phyloP scores from a whole-genome alignment of 2,113 vertebrate genomes.

The Grallaria varia region DNA sequence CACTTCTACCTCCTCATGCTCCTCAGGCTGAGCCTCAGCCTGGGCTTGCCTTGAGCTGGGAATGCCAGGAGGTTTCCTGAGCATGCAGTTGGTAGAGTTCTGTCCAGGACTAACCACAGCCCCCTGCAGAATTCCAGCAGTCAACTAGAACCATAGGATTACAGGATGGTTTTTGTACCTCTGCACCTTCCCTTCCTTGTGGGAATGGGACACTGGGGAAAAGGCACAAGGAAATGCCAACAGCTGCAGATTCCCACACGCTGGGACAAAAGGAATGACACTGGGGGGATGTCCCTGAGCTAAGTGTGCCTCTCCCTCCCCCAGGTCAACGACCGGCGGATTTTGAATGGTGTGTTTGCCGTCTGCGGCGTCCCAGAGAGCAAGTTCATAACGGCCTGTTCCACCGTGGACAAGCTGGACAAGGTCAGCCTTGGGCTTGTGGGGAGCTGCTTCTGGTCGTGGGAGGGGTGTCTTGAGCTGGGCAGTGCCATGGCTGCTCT shows the following conservation, averaged over 20 bases:
- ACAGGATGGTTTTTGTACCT: not conserved
- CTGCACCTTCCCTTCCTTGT: fast-evolving
- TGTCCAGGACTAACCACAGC: not conserved
- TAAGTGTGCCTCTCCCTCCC: fast-evolving
- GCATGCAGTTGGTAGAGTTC: not conserved
- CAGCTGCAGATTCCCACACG: not conserved
- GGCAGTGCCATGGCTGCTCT: not conserved
- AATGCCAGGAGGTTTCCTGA: not conserved
- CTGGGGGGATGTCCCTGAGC: no score
- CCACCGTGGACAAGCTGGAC: slow-evolving; percentile 91
- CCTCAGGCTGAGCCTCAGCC: not conserved
- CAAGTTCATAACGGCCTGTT: slow-evolving; percentile 86
- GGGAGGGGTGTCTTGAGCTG: not conserved
- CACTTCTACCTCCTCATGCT: no score
- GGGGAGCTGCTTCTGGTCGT: not conserved
- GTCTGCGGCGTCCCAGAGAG: slow-evolving; percentile 87
- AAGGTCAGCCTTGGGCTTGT: slow-evolving; percentile 74
- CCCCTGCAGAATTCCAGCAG: not conserved
- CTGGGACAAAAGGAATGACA: not conserved
- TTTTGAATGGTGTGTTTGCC: slow-evolving; percentile 90
- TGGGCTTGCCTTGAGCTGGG: not conserved
- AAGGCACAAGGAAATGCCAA: fast-evolving
- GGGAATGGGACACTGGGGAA: not conserved
- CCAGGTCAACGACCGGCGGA: slow-evolving; percentile 89
- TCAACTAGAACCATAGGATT: not conserved